A percentile compares a stretch with the other conserved stretches of the same genome.
phyloP scores from a whole-genome alignment of 2,113 vertebrate genomes.

The Pterocles burchelli region DNA sequence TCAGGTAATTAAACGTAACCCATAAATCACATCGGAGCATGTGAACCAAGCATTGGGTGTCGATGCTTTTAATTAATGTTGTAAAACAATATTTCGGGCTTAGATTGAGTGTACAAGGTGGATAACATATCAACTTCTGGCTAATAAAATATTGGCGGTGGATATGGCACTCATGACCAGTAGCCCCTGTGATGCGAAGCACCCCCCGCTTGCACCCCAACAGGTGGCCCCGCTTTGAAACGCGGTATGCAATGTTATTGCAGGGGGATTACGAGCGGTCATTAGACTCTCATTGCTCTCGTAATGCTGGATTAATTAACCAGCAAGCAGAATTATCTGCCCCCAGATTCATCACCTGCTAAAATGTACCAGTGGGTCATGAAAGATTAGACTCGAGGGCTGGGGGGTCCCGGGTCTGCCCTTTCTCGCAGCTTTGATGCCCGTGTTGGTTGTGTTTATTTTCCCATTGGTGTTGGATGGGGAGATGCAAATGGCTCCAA shows the following conservation, averaged over 20 bases:
- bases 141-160: conserved; percentile 15
- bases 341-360: neutral
- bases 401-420: neutral
- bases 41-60: neutral
- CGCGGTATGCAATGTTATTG: neutral
- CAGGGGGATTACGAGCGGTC: neutral
- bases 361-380: neutral
- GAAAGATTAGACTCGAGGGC: neutral
- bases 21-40: neutral
- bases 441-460: neutral
- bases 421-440: fast-evolving
- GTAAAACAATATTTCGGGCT: conserved; percentile 48
- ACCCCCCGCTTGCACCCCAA: neutral
- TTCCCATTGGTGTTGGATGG: neutral
- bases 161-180: neutral
- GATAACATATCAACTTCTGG: neutral
- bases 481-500: neutral
- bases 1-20: conserved; percentile 11
- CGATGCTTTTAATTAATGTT: conserved; percentile 20
- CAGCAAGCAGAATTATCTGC: neutral
- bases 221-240: neutral
- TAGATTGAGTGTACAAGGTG: fast-evolving
- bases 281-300: conserved; percentile 18
- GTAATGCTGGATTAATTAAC: conserved; percentile 27
- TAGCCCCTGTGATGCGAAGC: neutral